Base-by-base conservation (phyloP, 2,888 invertebrate genomes). In the Trachelus stipa region DNA sequence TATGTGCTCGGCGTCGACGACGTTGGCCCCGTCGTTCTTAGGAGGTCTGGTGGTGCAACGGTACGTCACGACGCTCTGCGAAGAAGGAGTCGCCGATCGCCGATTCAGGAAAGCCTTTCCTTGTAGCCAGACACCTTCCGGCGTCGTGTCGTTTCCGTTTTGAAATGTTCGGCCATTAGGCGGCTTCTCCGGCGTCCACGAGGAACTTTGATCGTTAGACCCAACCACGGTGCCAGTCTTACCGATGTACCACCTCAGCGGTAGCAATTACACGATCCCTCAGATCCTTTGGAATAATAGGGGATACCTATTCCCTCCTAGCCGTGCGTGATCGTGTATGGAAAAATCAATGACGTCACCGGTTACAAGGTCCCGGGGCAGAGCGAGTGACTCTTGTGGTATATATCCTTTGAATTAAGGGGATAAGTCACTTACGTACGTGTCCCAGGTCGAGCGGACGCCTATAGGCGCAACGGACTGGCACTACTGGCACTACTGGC, bases 71-170 rank as follows among this genome's bases (percentile, higher is more conserved):
- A 73, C 80, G 75, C 71, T 71, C 12, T 1, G 34, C 30, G 33
- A 69, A 11, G 69, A 71, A 31, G 71, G 31, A 31, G 71, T 31
- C 31, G 71, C 23, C 73, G 73, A 76, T 77, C 76, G 76, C 78
- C 79, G 83, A 79, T 83, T 83, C 81, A 87, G 87, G 88, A 90
- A 89, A 88, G 87, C 81, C 87, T 85, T 87, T 87, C 85, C 89
- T 88, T 87, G 88, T 89, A 87, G 86, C 85, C 86, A 88, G 89
- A 90, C 90, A 90, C 88, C 90, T 91, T 90, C 90, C 90, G 89
- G 89, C 87, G 85, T 84, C 85, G 85, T 87, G 88, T 89, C 89
- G 89, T 90, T 90, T 90, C 90, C 90, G 90, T 88, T 90, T 89
- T 88, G 84, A 84, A 85, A 87, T 71, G 71, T 71, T 71, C 71